Conservation (phyloP, 2,113 vertebrate genomes). For the Emydura subglobosa region DNA sequence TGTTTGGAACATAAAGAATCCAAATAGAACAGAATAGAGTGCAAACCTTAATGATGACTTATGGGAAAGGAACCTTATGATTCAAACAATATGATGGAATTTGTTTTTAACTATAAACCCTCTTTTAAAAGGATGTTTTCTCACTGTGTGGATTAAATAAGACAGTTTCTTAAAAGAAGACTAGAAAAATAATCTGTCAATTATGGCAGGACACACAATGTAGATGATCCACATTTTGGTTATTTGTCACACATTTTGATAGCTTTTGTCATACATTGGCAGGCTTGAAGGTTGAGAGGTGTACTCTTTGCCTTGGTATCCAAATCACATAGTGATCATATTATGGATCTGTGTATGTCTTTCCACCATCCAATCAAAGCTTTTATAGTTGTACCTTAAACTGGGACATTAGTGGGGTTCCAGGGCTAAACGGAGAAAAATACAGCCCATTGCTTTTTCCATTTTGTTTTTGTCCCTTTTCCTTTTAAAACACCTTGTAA, state of each 20-base stretch:
- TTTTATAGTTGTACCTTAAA: background rate
- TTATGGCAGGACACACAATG: background rate
- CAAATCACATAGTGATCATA: background rate
- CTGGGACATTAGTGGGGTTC: background rate
- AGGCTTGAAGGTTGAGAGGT: background rate
- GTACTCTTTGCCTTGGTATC: background rate
- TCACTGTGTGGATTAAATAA: background rate
- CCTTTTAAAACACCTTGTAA: background rate
- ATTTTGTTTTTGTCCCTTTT: background rate
- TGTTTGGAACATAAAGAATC: background rate
- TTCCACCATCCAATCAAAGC: background rate
- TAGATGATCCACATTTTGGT: background rate
- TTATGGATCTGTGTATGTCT: background rate
- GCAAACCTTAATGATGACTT: background rate
- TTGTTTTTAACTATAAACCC: fast-evolving
- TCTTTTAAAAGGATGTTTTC: background rate
- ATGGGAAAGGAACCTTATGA: background rate
- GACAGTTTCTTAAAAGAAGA: background rate
- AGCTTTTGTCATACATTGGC: background rate
- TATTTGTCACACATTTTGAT: background rate
- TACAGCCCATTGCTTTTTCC: background rate
- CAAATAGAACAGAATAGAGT: background rate
- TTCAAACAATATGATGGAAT: background rate
- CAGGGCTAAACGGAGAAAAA: background rate
- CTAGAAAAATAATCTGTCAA: background rate